Base-by-base conservation (phyloP, 2,888 invertebrate species). In the Chirona hameri region DNA sequence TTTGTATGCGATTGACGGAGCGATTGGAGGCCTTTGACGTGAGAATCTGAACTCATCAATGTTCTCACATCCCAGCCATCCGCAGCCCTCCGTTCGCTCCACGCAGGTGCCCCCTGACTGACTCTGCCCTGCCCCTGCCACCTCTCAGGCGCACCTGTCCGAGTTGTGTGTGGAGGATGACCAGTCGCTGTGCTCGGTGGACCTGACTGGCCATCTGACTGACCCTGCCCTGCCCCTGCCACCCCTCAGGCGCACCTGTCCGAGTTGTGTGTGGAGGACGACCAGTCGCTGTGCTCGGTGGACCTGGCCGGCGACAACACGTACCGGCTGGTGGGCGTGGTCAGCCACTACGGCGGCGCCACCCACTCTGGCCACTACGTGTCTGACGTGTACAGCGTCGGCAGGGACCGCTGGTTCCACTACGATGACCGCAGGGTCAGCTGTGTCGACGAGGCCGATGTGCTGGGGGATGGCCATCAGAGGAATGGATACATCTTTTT, bases 401-500 rank as follows among this genome's bases (percentile, higher is more conserved):
- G 83, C 18, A 83, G 83, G 48, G 60, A 82, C 21, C 72, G 69
- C n/a, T 85, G 85, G 85, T 83, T 83, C 69, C 84, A 85, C 76
- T 85, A 85, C 76, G 84, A 85, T 81, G 85, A 85, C 79, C 84
- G 84, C 18, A n/a, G 55, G 21, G 84, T 85, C 18, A 82, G 82
- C 65, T 81, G 82, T 27, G 82, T 84, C 10, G 48, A 82, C 4
- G 83, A 84, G 79, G 69, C 81, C 27, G 81, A 83, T 14, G 84
- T 85, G 15, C 79, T 83, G 24, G 83, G 83, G n/a, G 84, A 84
- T 5, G 83, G 83, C 7, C 82, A 84, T 15, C 84, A 85, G 83
- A 83, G 83, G 79, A 85, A 84, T 80, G 85, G 84, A 9, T 85
- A 85, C 79, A 84, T 85, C 39, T 84, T 85, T 69, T 85, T 85